Evolutionary conservation across 2,797 vertebrate species (phyloP), one percentile per base, ranked within the genome.

Genomic region (Capromys pilorides): DNA sequence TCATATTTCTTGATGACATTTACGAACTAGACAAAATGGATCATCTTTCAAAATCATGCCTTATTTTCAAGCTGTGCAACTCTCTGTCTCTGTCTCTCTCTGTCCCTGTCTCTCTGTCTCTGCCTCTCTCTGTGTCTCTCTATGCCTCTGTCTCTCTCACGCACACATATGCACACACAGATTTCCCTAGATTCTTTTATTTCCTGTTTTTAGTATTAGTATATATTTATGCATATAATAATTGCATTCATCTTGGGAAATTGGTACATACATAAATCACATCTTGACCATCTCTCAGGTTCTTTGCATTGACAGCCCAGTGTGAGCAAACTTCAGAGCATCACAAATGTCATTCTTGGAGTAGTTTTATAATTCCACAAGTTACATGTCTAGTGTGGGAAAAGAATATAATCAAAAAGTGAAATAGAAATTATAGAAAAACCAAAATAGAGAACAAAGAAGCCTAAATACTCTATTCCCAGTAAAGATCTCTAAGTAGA

Each of bases 1-100:
- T 82, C 16, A 87, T 94, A 90, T 57, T 54, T 19, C 49, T 85
- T 66, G 14, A 93, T 88, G 81, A 89, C 86, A 92, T 51, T 85
- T 84, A 73, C 31, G 78, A 91, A 78, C 61, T 67, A 57, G 39
- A 84, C 45, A 89, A 93, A 95, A 81, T 19, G 2, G 6, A 77
- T 90, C 22, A 77, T 28, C 49, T 73, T 77, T 83, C 41, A 85
- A 41, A 51, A 22, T 71, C 91, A 67, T 36, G 69, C 41, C 5
- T 67, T 73, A 54, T 93, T 94, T 54, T 94, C 59, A 77, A 94
- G 7, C 21, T 85, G 83, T 75, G 83, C 78, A 78, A 6, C 39
- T 54, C 36, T 41, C 16, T 77, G 8, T 83, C 49, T 85, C 16
- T 64, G 18, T 39, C 28, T 45, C 31, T 36, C 31, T 24, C 18